Percentiles rank a stretch among this genome's conserved stretches.
phyloP scores from a whole-genome alignment of 1,140 invertebrate genomes.

The Copidosoma floridanum region DNA sequence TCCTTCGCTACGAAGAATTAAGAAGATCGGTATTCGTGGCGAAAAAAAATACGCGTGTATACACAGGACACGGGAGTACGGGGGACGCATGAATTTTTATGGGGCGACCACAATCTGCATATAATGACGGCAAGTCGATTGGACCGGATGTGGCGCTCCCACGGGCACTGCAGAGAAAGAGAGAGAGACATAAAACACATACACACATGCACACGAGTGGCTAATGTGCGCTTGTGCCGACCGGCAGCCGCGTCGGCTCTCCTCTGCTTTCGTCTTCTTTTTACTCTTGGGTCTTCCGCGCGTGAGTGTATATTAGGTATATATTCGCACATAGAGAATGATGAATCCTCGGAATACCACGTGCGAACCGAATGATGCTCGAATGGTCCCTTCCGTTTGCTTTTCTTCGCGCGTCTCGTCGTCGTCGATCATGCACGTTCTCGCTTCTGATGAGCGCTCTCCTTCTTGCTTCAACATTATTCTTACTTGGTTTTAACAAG shows the following conservation, averaged over 20 bases:
- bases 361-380: background rate
- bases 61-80: background rate
- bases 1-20: too few relatives aligned
- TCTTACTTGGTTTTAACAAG: too few relatives aligned
- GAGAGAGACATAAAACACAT: too few relatives aligned
- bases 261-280: too few relatives aligned
- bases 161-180: too few relatives aligned
- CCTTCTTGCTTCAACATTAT: too few relatives aligned
- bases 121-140: conserved; percentile 43
- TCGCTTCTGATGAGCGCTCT: too few relatives aligned
- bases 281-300: too few relatives aligned
- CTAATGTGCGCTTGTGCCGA: too few relatives aligned
- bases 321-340: background rate
- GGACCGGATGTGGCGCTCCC: conserved; percentile 43
- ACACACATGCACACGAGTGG: too few relatives aligned
- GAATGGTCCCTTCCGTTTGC: background rate
- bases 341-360: background rate
- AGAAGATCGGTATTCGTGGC: background rate
- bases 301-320: background rate
- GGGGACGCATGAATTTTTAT: conserved; percentile 40
- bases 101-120: conserved; percentile 38
- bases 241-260: too few relatives aligned
- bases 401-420: conserved; percentile 11
- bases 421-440: too few relatives aligned
- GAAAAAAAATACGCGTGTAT: background rate